Conservation (phyloP, 2,888 invertebrate species). For the Pegoplata infirma region DNA sequence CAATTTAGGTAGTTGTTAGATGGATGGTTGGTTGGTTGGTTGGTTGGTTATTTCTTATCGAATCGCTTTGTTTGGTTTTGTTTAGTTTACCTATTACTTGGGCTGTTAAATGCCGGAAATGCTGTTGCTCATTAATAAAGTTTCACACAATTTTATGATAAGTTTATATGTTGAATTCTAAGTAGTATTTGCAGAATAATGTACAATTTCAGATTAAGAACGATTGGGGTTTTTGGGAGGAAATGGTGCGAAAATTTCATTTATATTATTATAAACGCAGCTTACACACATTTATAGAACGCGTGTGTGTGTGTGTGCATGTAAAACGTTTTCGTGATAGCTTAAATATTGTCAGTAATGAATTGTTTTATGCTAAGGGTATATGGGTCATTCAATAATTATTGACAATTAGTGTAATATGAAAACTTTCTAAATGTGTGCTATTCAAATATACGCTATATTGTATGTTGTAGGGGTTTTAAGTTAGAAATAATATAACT, state of each 20-base stretch:
- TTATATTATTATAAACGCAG: conserved; percentile 34
- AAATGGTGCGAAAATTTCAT: conserved; percentile 25
- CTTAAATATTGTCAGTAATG: conserved; percentile 34
- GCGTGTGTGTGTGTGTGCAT: background rate
- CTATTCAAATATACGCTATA: no score
- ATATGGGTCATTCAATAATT: conserved; percentile 8
- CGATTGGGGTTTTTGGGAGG: no score
- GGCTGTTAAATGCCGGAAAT: conserved; percentile 41
- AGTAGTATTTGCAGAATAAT: background rate
- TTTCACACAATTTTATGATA: conserved; percentile 29
- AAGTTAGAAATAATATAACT: no score
- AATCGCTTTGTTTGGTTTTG: conserved; percentile 1
- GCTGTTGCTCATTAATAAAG: conserved; percentile 45
- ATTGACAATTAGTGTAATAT: no score
- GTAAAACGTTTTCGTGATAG: conserved; percentile 15
- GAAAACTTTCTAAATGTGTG: no score
- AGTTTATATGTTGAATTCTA: conserved; percentile 7
- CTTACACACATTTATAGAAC: background rate
- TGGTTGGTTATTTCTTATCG: background rate
- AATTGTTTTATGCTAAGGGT: conserved; percentile 16
- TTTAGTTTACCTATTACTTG: conserved; percentile 16
- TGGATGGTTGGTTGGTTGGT: conserved; percentile 4
- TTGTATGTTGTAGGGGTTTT: no score
- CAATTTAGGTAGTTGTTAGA: background rate
- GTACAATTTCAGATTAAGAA: no score